Evolutionary conservation across 2,888 invertebrate species (phyloP), one percentile per base, ranked within the genome.

Genomic region (Orchesellides sinensis): DNA sequence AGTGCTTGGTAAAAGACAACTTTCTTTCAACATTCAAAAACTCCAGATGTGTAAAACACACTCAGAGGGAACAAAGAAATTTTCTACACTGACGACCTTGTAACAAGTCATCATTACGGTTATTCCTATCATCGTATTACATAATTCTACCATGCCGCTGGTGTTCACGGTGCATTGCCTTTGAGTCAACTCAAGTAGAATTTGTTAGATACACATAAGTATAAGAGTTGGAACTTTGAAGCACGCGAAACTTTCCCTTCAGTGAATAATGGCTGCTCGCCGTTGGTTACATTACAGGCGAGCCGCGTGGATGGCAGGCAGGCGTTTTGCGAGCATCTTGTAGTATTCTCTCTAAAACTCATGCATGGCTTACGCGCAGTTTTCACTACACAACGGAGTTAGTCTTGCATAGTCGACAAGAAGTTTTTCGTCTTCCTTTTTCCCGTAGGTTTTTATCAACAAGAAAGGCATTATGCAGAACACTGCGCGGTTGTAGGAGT

Each of bases 61-160:
- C n/a, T n/a, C n/a, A n/a, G n/a, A n/a, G 45, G 59, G 61, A 72
- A 59, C 72, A 80, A 80, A 73, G 73, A 80, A 80, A 80, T 80
- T 80, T 80, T 63, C 72, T 80, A 80, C 80, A 47, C 81, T 74
- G 74, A 59, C 74, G 74, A 74, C 81, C 49, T 80, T 80, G 74
- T 66, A 74, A 49, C 65, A 74, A 65, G 52, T 40, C 73, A 47
- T 73, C 63, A 73, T 73, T n/a, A n/a, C n/a, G n/a, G n/a, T n/a
- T n/a, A n/a, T n/a, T n/a, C n/a, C n/a, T n/a, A n/a, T n/a, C n/a
- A n/a, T n/a, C 61, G 49, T 65, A 45, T 14, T 74, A 54, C 74
- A 63, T 65, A 65, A 65, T 65, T 63, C 65, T 40, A 25, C 32
- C 21, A 35, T 65, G 74, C 54, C 54, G 52, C 2, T 29, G 29